phyloP scores from a whole-genome alignment of 2,113 vertebrate genomes.

The Phasianus colchicus region DNA sequence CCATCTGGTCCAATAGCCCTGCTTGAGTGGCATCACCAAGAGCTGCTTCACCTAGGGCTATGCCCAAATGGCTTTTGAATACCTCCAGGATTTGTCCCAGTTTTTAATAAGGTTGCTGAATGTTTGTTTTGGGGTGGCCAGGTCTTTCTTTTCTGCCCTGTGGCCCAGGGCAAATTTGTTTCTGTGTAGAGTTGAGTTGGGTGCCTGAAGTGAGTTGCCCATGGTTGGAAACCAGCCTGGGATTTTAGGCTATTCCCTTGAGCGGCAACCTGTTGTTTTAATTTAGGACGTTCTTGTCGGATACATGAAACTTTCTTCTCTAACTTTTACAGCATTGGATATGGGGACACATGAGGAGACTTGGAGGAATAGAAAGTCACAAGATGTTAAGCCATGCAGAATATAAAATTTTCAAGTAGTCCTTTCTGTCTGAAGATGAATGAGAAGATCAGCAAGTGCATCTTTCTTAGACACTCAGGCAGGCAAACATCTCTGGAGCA shows the following conservation, averaged over 20 bases:
- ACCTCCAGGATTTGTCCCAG: not conserved
- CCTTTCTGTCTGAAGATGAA: not conserved
- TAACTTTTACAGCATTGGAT: rapidly evolving
- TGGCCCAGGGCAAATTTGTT: not conserved
- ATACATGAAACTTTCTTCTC: not conserved
- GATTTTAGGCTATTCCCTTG: not conserved
- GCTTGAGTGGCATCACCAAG: not conserved
- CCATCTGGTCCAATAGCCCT: not conserved
- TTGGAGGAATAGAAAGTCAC: not conserved
- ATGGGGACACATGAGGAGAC: not conserved
- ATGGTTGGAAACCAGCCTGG: not conserved
- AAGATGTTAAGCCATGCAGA: not conserved
- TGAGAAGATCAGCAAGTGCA: slow-evolving; percentile 16
- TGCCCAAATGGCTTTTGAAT: not conserved
- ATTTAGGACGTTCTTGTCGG: not conserved
- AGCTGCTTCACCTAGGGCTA: not conserved
- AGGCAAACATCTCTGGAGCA: slow-evolving; percentile 53
- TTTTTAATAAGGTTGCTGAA: not conserved
- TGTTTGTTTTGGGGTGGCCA: not conserved
- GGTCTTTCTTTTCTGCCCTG: not conserved
- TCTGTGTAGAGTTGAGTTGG: not conserved
- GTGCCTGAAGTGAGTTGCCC: not conserved
- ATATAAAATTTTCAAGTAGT: not conserved
- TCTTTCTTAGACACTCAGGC: slow-evolving; percentile 53
- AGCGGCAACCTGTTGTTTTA: not conserved